Conservation (phyloP, 2,113 vertebrate species). For the Brienomyrus brachyistius region DNA sequence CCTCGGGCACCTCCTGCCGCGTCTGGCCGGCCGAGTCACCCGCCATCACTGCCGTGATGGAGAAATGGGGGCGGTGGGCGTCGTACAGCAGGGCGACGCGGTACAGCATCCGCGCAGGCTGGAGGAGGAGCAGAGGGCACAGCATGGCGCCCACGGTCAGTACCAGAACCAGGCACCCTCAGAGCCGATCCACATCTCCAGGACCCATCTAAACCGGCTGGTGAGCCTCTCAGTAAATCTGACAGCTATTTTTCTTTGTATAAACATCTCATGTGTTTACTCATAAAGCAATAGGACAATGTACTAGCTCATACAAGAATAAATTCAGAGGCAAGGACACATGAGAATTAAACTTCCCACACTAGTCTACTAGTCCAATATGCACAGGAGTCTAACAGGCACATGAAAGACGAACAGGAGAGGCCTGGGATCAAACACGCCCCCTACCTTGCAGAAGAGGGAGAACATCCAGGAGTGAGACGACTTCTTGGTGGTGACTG, state of each 20-base stretch:
- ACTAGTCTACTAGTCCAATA: not conserved
- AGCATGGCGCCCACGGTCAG: not conserved
- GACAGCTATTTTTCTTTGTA: not conserved
- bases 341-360: not conserved
- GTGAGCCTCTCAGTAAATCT: not conserved
- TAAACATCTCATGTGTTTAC: not conserved
- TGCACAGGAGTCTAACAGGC: constrained; percentile 25
- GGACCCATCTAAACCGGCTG: not conserved
- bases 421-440: not conserved
- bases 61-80: constrained; percentile 95
- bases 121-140: constrained; percentile 26
- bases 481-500: constrained; percentile 91
- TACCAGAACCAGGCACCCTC: not conserved
- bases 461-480: constrained; percentile 92
- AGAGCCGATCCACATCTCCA: not conserved
- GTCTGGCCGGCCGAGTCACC: constrained; percentile 74
- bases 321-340: not conserved
- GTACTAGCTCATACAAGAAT: not conserved
- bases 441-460: constrained; percentile 88
- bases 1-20: constrained; percentile 75
- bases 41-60: constrained; percentile 82
- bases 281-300: not conserved
- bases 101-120: constrained; percentile 87
- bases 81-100: constrained; percentile 94
- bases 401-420: constrained; percentile 30